phyloP scores from a whole-genome alignment of 2,888 invertebrate genomes.

The Nymphalis urticae region DNA sequence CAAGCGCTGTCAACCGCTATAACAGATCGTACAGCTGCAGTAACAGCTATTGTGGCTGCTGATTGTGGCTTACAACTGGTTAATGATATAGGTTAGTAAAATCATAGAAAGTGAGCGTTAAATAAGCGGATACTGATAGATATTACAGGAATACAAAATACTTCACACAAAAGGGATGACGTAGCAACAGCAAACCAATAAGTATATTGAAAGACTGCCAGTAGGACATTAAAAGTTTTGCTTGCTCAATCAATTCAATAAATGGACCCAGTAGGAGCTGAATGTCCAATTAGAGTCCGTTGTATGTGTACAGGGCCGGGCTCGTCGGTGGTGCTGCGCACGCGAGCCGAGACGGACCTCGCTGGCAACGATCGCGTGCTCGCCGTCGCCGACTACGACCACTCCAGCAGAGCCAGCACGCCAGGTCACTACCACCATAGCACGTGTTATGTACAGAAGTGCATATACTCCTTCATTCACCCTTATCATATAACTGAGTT shows the following conservation, averaged over 20 bases:
- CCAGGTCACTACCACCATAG: constrained; percentile 59
- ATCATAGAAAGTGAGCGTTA: too few species aligned
- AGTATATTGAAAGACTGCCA: too few species aligned
- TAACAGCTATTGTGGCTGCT: constrained; percentile 60
- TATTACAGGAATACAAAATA: too few species aligned
- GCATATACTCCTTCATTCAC: too few species aligned
- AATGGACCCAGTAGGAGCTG: too few species aligned
- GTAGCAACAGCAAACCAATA: too few species aligned
- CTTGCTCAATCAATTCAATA: too few species aligned
- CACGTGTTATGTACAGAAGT: neutral
- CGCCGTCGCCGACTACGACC: constrained; percentile 82
- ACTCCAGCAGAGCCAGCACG: constrained; percentile 83
- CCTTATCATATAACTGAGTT: too few species aligned
- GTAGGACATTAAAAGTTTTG: too few species aligned
- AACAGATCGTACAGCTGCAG: constrained; percentile 62
- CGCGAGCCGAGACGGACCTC: constrained; percentile 71
- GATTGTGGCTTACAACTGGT: constrained; percentile 67
- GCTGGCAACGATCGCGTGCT: constrained; percentile 77
- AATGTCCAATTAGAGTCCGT: neutral
- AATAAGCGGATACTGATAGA: too few species aligned
- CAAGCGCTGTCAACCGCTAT: constrained; percentile 59
- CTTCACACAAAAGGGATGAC: too few species aligned
- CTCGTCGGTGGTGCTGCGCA: constrained; percentile 79
- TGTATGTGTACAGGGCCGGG: constrained; percentile 68
- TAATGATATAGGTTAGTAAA: constrained; percentile 82